Conservation (phyloP, 2,888 invertebrate species). For the Pristionchus fissidentatus region DNA sequence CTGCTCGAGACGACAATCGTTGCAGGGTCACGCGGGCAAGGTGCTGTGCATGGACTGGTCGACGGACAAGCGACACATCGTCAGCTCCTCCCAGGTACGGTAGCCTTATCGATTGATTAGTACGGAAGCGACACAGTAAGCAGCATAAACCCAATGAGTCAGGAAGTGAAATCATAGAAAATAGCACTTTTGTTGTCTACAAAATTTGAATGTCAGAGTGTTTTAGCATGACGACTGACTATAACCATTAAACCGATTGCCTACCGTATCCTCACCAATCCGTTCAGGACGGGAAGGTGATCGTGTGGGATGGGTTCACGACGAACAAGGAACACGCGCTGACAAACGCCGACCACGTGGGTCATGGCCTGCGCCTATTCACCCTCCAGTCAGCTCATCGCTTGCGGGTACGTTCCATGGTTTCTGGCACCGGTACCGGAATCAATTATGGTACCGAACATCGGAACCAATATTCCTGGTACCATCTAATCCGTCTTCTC, state of each 20-base stretch:
- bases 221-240: constrained; percentile 43
- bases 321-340: constrained; percentile 96
- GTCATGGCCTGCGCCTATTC: constrained; percentile 98
- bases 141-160: too few species aligned
- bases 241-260: neutral
- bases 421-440: too few species aligned
- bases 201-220: too few species aligned
- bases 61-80: constrained; percentile 93
- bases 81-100: constrained; percentile 91
- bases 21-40: constrained; percentile 79
- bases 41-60: constrained; percentile 98
- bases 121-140: constrained; percentile 52
- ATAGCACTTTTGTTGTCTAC: too few species aligned
- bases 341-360: constrained; percentile 91
- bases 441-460: neutral
- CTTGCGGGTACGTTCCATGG: constrained; percentile 85
- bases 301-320: constrained; percentile 98
- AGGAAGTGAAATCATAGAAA: too few species aligned
- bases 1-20: neutral
- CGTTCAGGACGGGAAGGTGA: constrained; percentile 98
- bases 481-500: neutral
- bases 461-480: neutral
- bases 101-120: neutral
- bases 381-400: constrained; percentile 91
- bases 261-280: constrained; percentile 82